Evolutionary conservation across 2,888 invertebrate species (phyloP), one percentile per base, ranked within the genome.

Genomic region (Lingula anatina): DNA sequence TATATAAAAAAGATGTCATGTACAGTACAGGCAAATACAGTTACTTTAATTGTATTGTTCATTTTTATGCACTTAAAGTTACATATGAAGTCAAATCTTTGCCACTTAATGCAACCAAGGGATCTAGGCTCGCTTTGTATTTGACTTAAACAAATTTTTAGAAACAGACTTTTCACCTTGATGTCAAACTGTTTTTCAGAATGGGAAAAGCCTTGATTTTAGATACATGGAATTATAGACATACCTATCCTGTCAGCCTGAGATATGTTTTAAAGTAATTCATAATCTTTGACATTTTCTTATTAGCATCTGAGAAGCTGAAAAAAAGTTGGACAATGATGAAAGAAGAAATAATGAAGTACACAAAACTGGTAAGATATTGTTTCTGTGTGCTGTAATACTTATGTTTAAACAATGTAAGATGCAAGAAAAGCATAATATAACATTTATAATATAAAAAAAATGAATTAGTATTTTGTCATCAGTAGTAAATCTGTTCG

Each of bases 321-420:
- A 60, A 54, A 40, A 45, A 50, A 21, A 60, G 61, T 45, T 70
- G 68, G 70, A 50, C 56, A 47, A 56, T 60, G 50, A 63, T 59
- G 58, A 59, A 55, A 36, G 62, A 64, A 42, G 62, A 65, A 31
- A 61, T 68, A 7, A 56, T 63, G 12, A 54, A 56, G 25, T 60
- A 59, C 44, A 52, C 54, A 41, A 47, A 50, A n/a, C 47, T 67
- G 56, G 70, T 70, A 56, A 55, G 60, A 59, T 24, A n/a, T 3
- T 28, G 18, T 23, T 23, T 31, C 12, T n/a, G 5, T 41, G 18
- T 40, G 15, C n/a, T n/a, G n/a, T n/a, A n/a, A n/a, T n/a, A n/a
- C n/a, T n/a, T n/a, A n/a, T n/a, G n/a, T n/a, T n/a, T n/a, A n/a
- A n/a, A n/a, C n/a, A n/a, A n/a, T n/a, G n/a, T n/a, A n/a, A n/a